Evolutionary conservation across 2,113 vertebrate genomes (phyloP), one percentile per base, ranked within the genome.

Genomic region (Mormyrus lacerda): DNA sequence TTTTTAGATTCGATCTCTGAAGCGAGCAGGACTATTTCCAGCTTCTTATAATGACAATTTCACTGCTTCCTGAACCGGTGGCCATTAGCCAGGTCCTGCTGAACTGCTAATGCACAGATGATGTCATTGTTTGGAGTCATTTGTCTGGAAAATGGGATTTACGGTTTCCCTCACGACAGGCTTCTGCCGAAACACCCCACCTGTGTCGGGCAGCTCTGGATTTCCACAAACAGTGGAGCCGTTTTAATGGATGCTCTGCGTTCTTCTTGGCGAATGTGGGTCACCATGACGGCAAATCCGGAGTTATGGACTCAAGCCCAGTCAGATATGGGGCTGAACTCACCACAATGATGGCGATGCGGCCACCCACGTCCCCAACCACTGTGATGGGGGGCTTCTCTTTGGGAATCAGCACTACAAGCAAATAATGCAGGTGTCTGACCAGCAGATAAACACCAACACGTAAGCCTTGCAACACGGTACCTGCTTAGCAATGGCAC

Each of bases 361-460:
- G 97, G 92, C 98, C 98, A 91, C 98, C 98, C 0, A 99, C 98
- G 0, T 99, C 98, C 89, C 98, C 98, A 1, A 99, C 98, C 53
- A 99, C 98, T 0, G 98, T 99, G 93, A 99, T 99, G 79, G 98
- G 98, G 39, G 98, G 98, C 45, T 99, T 99, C 93, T 99, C 98
- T 94, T 99, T 99, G 19, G 98, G 98, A 93, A 99, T 99, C 95
- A 99, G 93, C 97, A 99, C 98, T 99, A 94, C 24, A 44, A 83
- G 89, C 84, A 15, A 31, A 58, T 17, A n/a, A 10, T n/a, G 76
- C n/a, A 85, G 21, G 8, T 35, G 39, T 76, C 19, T 3, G 48
- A 55, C 89, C 85, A 17, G 47, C 10, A 7, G n/a, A 51, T 31
- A 86, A 86, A 35, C 27, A n/a, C 24, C 42, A 85, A 21, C 45